phyloP scores from a whole-genome alignment of 2,888 invertebrate genomes.

The Dasypolia templi region DNA sequence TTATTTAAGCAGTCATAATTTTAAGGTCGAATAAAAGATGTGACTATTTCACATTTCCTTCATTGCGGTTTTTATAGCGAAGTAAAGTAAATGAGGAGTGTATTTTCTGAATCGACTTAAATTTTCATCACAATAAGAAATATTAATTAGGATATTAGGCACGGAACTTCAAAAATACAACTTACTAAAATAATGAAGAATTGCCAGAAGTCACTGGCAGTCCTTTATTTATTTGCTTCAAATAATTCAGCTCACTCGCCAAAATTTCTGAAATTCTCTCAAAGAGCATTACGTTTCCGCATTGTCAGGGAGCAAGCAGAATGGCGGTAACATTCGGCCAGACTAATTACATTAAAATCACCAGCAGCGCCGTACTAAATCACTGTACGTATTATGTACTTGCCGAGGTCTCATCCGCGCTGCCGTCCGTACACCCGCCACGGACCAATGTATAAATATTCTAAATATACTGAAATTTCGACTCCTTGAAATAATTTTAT shows the following conservation, averaged over 20 bases:
- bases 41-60: no score
- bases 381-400: slow-evolving; percentile 87
- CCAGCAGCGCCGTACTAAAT: slow-evolving; percentile 86
- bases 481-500: slow-evolving; percentile 51
- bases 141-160: no score
- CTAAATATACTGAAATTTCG: slow-evolving; percentile 88
- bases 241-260: slow-evolving; percentile 66
- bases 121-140: neutral
- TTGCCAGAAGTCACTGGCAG: slow-evolving; percentile 54
- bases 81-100: no score
- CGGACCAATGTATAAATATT: slow-evolving; percentile 89
- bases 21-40: no score
- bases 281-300: slow-evolving; percentile 69
- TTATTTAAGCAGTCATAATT: no score
- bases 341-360: slow-evolving; percentile 88
- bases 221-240: slow-evolving; percentile 66
- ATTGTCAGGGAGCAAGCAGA: slow-evolving; percentile 77
- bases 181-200: slow-evolving; percentile 48
- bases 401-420: slow-evolving; percentile 83
- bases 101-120: no score
- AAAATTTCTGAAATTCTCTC: slow-evolving; percentile 67
- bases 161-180: slow-evolving; percentile 16
- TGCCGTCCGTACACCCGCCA: slow-evolving; percentile 78
- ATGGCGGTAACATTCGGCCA: slow-evolving; percentile 80
- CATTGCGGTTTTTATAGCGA: no score